phyloP scores from a whole-genome alignment of 2,113 vertebrate species.

The Psephotus haematonotus region DNA sequence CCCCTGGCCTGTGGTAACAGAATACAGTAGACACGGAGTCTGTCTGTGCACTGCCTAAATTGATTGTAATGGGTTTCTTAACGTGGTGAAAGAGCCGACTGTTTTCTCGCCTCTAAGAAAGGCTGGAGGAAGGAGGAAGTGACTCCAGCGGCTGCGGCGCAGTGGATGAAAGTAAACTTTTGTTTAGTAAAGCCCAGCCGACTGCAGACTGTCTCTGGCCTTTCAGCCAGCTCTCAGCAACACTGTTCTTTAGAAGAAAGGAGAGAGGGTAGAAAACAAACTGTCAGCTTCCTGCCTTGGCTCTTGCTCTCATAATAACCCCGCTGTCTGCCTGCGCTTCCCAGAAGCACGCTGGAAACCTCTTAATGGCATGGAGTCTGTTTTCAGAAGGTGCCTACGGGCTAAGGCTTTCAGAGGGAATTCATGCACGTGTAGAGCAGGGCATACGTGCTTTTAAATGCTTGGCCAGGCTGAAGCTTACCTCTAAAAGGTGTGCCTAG shows the following conservation, averaged over 20 bases:
- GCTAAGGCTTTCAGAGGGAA: neutral
- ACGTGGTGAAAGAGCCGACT: slow-evolving; percentile 87
- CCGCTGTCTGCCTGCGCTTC: neutral
- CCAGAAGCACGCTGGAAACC: neutral
- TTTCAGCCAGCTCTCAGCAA: slow-evolving; percentile 26
- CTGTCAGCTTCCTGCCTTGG: slow-evolving; percentile 47
- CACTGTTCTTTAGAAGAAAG: slow-evolving; percentile 26
- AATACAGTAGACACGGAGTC: slow-evolving; percentile 91
- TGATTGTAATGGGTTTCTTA: slow-evolving; percentile 93
- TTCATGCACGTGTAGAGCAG: neutral
- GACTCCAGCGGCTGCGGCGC: slow-evolving; percentile 81
- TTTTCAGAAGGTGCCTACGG: slow-evolving; percentile 3
- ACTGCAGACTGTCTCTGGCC: slow-evolving; percentile 44
- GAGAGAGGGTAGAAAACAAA: slow-evolving; percentile 37
- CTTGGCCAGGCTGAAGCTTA: neutral
- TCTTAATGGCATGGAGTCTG: neutral
- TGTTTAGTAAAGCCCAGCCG: slow-evolving; percentile 45
- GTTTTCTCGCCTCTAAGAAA: slow-evolving; percentile 93
- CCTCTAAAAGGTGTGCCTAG: neutral
- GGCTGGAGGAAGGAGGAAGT: slow-evolving; percentile 75
- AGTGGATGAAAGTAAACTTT: slow-evolving; percentile 79
- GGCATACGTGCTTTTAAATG: neutral
- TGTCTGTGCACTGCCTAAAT: slow-evolving; percentile 87
- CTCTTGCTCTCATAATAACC: neutral
- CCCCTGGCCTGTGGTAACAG: slow-evolving; percentile 80